These are phyloP conservation scores for Gadopsis marmoratus DNA, from an alignment of 2,797 vertebrate species.

Conservation along the genomic window DNA sequence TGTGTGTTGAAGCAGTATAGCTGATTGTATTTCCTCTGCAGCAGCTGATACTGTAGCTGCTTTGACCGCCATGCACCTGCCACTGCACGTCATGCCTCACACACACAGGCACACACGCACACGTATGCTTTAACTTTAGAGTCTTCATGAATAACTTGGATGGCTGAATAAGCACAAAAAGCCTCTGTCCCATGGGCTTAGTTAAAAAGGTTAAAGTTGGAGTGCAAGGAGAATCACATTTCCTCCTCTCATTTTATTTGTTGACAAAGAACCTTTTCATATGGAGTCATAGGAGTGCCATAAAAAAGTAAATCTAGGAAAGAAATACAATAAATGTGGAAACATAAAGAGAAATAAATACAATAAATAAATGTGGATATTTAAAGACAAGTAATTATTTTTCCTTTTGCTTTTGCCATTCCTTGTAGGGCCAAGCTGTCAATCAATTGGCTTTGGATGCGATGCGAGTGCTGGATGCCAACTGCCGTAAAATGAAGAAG, in stretches of 20 bases:
- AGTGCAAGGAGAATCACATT: slow-evolving; percentile 35
- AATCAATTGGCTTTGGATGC: no score
- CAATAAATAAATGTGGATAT: no score
- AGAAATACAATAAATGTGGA: no score
- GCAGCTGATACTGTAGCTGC: slow-evolving; percentile 73
- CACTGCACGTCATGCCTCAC: slow-evolving; percentile 43
- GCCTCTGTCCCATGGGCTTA: slow-evolving; percentile 25
- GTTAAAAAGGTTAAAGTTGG: slow-evolving; percentile 44
- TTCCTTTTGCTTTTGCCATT: no score
- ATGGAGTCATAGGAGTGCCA: no score
- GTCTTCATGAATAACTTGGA: slow-evolving; percentile 43
- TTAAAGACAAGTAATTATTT: no score
- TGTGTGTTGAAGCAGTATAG: slow-evolving; percentile 33
- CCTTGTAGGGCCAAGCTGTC: no score
- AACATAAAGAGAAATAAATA: no score
- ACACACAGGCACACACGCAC: slow-evolving; percentile 21
- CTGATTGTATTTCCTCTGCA: slow-evolving; percentile 69
- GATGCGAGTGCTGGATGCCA: no score
- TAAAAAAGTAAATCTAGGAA: no score
- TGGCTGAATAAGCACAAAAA: slow-evolving; percentile 58
- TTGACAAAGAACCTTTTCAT: slow-evolving; percentile 31
- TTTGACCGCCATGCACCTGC: slow-evolving; percentile 75
- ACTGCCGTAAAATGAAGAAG: no score
- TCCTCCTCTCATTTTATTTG: slow-evolving; percentile 13
- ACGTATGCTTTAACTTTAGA: slow-evolving; percentile 29